Evolutionary conservation across 2,797 vertebrate species (phyloP), one percentile per base, ranked within the genome.

Genomic region (Typhlichthys subterraneus): DNA sequence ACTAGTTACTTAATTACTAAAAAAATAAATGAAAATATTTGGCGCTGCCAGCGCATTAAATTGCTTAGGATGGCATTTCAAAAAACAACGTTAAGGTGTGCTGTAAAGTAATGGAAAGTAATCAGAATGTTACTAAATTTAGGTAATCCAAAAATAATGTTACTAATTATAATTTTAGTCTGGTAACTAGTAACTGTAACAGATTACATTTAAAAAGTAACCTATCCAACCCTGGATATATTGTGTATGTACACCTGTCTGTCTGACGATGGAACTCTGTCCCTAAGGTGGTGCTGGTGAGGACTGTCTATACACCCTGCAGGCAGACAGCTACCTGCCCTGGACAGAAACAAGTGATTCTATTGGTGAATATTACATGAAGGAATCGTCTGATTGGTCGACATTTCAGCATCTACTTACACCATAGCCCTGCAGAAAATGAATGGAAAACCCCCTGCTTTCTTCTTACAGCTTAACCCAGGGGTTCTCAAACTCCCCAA

Each of bases 351-450:
- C n/a, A 79, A 63, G 7, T 14, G 85, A 89, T 38, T 61, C 82
- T 38, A 68, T 83, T 19, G 75, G 71, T 63, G 65, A 80, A 53
- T 84, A 75, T 79, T 77, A 77, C 76, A 70, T 80, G 61, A 87
- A 84, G 68, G 86, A 85, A 17, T 73, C 81, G 29, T 74, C 82
- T 10, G 85, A 89, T 8, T 88, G 89, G 85, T 76, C 86, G 55
- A 67, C 67, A 47, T 67, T 78, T 62, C 81, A 86, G 49, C 83
- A 80, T 49, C 72, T 77, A 23, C 15, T 77, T 46, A 70, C 70
- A 64, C 64, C 17, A 0, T 84, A 85, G 76, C 33, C 12, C 45
- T 46, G 46, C 19, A 33, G 17, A 7, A 3, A 10, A 29, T 55
- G 6, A 53, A 48, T 10, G 8, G 38, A 65, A 38, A 7, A 31